These are phyloP conservation scores for Cardiocondyla obscurior DNA, from an alignment of 1,140 invertebrate genomes.

Conservation along the genomic window DNA sequence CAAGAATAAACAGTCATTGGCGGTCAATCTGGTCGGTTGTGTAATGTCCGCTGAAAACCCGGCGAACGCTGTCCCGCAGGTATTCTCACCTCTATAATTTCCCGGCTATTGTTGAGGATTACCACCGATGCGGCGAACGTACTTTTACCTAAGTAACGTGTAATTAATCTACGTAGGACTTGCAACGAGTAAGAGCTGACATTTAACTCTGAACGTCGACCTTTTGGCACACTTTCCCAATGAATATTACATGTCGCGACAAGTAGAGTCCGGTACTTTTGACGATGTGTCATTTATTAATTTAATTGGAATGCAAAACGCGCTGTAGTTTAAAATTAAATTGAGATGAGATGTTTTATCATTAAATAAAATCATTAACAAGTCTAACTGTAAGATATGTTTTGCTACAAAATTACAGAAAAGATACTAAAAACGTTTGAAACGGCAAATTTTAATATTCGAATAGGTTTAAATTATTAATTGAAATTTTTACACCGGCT, in stretches of 20 bases:
- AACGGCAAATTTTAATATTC: neutral
- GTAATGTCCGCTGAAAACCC: conserved; percentile 82
- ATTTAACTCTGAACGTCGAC: conserved; percentile 33
- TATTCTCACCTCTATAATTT: conserved; percentile 43
- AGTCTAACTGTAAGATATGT: neutral
- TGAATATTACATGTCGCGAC: neutral
- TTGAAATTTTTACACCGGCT: neutral
- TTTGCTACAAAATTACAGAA: neutral
- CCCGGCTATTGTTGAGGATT: neutral
- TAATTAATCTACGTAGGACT: conserved; percentile 26
- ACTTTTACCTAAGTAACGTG: conserved; percentile 1
- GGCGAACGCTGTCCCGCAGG: conserved; percentile 71
- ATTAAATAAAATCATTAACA: neutral
- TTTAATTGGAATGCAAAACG: neutral
- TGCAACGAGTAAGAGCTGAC: conserved; percentile 1
- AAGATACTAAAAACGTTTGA: neutral
- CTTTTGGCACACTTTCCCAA: conserved; percentile 44
- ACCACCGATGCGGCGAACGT: neutral
- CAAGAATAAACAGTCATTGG: conserved; percentile 78
- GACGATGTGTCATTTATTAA: neutral
- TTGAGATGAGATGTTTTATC: neutral
- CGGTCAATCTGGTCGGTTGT: conserved; percentile 84
- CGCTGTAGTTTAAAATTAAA: neutral
- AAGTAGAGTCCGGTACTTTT: neutral
- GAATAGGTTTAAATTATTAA: neutral